Evolutionary conservation across 2,113 vertebrate species (phyloP).

Genomic region (Actenoides hombroni): DNA sequence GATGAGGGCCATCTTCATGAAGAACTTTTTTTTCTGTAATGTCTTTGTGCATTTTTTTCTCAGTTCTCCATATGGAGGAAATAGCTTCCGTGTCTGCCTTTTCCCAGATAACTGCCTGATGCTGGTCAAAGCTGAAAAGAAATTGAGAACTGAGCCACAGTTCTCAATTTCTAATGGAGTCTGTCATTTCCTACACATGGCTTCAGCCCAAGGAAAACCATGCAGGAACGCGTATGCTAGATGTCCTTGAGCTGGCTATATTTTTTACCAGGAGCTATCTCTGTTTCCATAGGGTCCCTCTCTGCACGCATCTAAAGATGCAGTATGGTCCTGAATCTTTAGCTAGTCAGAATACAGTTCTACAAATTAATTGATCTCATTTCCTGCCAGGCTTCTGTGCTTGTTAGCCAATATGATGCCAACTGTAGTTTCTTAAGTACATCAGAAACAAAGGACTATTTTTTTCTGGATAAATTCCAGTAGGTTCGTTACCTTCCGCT

Average conservation of each 20-base stretch:
- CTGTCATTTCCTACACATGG: not conserved
- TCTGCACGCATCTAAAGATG: not conserved
- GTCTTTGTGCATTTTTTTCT: not conserved
- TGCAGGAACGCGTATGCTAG: not conserved
- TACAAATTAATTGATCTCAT: slow-evolving; percentile 65
- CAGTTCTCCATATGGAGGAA: not conserved
- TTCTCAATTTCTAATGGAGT: not conserved
- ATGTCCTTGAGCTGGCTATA: not conserved
- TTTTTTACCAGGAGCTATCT: not conserved
- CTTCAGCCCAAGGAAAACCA: not conserved
- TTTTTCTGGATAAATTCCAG: slow-evolving; percentile 51
- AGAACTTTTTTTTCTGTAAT: not conserved
- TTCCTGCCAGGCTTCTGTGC: slow-evolving; percentile 58
- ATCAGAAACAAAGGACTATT: slow-evolving; percentile 57
- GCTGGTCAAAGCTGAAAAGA: not conserved
- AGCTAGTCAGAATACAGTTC: slow-evolving; percentile 30
- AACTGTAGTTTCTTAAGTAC: slow-evolving; percentile 48
- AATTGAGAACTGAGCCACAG: not conserved
- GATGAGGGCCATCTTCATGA: not conserved
- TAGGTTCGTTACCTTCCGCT: slow-evolving; percentile 32
- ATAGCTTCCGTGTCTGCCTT: not conserved
- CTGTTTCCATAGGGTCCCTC: not conserved
- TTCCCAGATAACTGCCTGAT: not conserved
- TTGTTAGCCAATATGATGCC: slow-evolving; percentile 49
- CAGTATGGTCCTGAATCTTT: slow-evolving; percentile 1